phyloP scores from a whole-genome alignment of 2,888 invertebrate species.

The Drosophila stalkeri region DNA sequence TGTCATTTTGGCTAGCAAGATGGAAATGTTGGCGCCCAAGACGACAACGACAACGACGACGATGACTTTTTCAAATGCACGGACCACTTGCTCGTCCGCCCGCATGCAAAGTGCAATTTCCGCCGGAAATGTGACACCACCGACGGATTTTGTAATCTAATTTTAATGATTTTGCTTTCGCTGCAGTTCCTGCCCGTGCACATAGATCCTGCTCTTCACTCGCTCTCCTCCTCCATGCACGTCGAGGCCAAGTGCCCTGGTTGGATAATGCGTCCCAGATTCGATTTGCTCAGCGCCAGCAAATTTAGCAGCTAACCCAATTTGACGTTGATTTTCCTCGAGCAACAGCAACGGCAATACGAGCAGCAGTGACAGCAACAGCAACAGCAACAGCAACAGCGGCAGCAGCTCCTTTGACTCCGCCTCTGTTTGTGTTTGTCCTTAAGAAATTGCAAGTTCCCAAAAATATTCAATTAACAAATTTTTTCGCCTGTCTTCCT shows the following conservation, averaged over 20 bases:
- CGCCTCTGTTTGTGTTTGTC: slow-evolving; percentile 45
- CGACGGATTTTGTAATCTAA: slow-evolving; percentile 78
- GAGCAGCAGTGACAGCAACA: background rate
- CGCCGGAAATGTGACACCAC: slow-evolving; percentile 79
- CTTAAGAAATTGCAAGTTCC: slow-evolving; percentile 55
- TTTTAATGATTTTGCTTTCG: slow-evolving; percentile 78
- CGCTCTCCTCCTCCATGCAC: background rate
- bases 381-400: background rate
- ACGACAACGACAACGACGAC: background rate
- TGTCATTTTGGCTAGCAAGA: slow-evolving; percentile 65
- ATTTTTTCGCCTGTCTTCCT: slow-evolving; percentile 39
- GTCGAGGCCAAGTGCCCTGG: slow-evolving; percentile 62
- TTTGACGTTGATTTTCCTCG: slow-evolving; percentile 61
- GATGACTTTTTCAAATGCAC: slow-evolving; percentile 2
- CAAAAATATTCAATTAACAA: slow-evolving; percentile 76
- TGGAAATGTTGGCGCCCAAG: slow-evolving; percentile 38
- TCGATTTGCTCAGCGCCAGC: slow-evolving; percentile 64
- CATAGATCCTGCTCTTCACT: background rate
- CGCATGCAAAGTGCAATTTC: slow-evolving; percentile 77
- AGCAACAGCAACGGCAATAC: slow-evolving; percentile 11
- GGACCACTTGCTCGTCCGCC: slow-evolving; percentile 7
- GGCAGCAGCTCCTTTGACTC: slow-evolving; percentile 7
- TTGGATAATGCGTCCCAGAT: slow-evolving; percentile 56
- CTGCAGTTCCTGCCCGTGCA: slow-evolving; percentile 43
- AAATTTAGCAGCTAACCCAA: slow-evolving; percentile 70